Evolutionary conservation across 2,113 vertebrate genomes (phyloP).

Genomic region (Proteles cristata): DNA sequence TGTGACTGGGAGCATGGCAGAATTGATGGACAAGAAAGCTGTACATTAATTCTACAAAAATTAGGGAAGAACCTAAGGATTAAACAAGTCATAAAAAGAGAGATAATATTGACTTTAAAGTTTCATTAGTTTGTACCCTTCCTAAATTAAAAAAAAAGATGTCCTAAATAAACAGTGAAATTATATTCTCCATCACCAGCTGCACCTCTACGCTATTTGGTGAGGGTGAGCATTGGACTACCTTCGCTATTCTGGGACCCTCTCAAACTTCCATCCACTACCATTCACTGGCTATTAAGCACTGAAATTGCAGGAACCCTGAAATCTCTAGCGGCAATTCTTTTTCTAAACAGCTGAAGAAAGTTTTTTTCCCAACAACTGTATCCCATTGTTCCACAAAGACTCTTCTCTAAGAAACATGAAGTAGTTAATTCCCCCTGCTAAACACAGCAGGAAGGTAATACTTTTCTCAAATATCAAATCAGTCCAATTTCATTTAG

Average conservation of each 20-base stretch:
- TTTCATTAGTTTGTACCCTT: background rate
- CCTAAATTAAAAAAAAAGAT: background rate
- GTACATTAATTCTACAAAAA: background rate
- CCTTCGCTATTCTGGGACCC: background rate
- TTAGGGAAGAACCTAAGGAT: background rate
- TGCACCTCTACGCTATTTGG: background rate
- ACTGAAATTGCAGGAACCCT: background rate
- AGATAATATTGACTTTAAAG: background rate
- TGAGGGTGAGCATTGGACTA: background rate
- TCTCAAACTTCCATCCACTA: background rate
- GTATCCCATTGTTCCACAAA: constrained; percentile 63
- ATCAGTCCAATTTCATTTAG: constrained; percentile 97
- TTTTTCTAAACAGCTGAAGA: background rate
- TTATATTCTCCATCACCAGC: background rate
- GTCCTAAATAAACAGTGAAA: constrained; percentile 4
- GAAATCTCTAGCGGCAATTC: background rate
- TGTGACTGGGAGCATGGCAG: background rate
- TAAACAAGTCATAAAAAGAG: background rate
- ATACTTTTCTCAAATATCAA: constrained; percentile 90
- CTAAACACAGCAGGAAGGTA: constrained; percentile 83
- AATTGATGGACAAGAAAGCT: background rate
- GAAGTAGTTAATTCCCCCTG: constrained; percentile 85
- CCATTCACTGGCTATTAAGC: background rate
- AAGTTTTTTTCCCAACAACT: constrained; percentile 16
- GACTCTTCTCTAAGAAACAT: constrained; percentile 73